Conservation (phyloP, 2,888 invertebrate species). For the Acronicta psi region DNA sequence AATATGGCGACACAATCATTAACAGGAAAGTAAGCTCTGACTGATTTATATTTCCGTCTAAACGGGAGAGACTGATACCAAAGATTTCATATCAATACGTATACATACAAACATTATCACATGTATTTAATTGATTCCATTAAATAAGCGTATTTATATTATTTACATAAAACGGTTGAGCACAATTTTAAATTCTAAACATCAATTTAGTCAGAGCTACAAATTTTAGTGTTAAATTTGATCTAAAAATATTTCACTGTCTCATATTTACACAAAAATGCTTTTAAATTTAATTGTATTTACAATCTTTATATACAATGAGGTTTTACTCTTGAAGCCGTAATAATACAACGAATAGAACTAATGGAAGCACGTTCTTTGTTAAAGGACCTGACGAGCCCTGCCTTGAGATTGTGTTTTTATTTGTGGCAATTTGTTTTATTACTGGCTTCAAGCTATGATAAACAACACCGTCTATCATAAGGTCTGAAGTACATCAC, state of each 20-base stretch:
- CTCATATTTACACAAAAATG: constrained; percentile 50
- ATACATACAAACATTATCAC: constrained; percentile 49
- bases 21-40: constrained; percentile 62
- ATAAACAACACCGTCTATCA: constrained; percentile 37
- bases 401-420: background rate
- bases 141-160: constrained; percentile 55
- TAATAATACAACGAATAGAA: constrained; percentile 15
- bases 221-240: constrained; percentile 50
- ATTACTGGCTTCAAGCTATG: constrained; percentile 37
- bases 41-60: constrained; percentile 31
- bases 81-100: constrained; percentile 28
- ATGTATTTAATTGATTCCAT: constrained; percentile 43
- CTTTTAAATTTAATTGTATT: constrained; percentile 47
- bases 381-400: background rate
- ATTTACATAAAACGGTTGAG: constrained; percentile 39
- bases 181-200: constrained; percentile 10
- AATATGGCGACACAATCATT: constrained; percentile 79
- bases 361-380: background rate
- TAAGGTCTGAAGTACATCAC: constrained; percentile 4
- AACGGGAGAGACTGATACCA: constrained; percentile 37
- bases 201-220: constrained; percentile 51
- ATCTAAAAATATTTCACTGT: constrained; percentile 46
- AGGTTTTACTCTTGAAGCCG: constrained; percentile 45
- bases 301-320: constrained; percentile 60
- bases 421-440: constrained; percentile 1